A percentile compares a stretch with the other conserved stretches of the same genome.
Evolutionary conservation across 2,113 vertebrate species (phyloP).

Genomic region (Halcyon senegalensis): DNA sequence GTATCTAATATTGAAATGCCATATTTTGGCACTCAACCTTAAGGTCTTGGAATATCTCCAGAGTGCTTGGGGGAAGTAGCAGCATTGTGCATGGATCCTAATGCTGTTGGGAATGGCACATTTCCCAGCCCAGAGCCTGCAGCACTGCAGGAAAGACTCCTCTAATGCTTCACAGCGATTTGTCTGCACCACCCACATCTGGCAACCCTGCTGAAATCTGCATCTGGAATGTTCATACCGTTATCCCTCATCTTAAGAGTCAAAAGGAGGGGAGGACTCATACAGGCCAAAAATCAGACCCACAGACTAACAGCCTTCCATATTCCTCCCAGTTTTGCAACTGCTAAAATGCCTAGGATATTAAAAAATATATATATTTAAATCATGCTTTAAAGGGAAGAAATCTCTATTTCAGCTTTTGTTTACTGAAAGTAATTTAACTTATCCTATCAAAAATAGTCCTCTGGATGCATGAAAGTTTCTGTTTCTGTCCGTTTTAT

Average conservation of each 20-base stretch:
- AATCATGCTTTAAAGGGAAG: background rate
- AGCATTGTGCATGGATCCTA: background rate
- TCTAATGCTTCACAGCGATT: background rate
- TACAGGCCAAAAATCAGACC: background rate
- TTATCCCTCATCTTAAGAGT: background rate
- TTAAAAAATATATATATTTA: background rate
- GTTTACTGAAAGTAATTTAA: background rate
- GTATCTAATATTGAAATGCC: background rate
- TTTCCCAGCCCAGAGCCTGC: background rate
- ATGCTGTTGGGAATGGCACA: background rate
- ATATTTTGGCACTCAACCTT: background rate
- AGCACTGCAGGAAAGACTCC: background rate
- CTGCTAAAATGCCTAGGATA: background rate
- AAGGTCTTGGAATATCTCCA: background rate
- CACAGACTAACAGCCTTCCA: background rate
- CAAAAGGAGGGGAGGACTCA: background rate
- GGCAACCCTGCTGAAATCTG: background rate
- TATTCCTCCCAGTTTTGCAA: background rate
- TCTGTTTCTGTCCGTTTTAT: background rate
- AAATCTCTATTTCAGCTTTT: background rate
- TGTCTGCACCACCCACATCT: background rate
- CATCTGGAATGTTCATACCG: background rate
- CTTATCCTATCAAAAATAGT: background rate
- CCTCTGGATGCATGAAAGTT: background rate
- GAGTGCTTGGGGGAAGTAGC: background rate